phyloP scores from a whole-genome alignment of 2,888 invertebrate species.

The Galeopsomyia nigrocyanea region DNA sequence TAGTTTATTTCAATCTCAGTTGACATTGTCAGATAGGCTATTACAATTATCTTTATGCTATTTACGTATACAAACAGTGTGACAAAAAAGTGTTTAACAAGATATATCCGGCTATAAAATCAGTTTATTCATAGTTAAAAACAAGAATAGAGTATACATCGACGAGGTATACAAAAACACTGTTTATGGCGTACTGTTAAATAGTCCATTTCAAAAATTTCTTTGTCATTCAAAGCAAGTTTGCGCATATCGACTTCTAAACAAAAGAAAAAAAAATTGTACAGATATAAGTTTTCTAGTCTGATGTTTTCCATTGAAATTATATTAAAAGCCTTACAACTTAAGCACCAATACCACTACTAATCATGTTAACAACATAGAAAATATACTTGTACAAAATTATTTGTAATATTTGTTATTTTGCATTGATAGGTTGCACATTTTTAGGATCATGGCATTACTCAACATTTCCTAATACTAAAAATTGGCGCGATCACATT shows the following conservation, averaged over 20 bases:
- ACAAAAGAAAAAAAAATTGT: constrained; percentile 6
- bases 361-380: constrained; percentile 43
- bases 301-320: constrained; percentile 22
- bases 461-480: constrained; percentile 53
- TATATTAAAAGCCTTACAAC: constrained; percentile 33
- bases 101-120: constrained; percentile 23
- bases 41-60: constrained; percentile 8
- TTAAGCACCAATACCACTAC: constrained; percentile 47
- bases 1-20: constrained; percentile 14
- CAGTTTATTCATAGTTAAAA: constrained; percentile 33
- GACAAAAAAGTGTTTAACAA: constrained; percentile 10
- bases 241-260: neutral
- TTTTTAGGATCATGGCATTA: constrained; percentile 61
- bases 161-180: constrained; percentile 23
- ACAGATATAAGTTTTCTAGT: constrained; percentile 21
- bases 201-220: constrained; percentile 25
- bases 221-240: constrained; percentile 20
- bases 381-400: constrained; percentile 55
- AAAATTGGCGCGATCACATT: constrained; percentile 49
- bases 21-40: neutral
- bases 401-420: constrained; percentile 61
- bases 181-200: constrained; percentile 8
- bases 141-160: constrained; percentile 18
- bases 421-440: constrained; percentile 69
- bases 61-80: constrained; percentile 10